These are phyloP conservation scores for Micoletzkya japonica DNA, from an alignment of 2,888 invertebrate species.

Conservation along the genomic window DNA sequence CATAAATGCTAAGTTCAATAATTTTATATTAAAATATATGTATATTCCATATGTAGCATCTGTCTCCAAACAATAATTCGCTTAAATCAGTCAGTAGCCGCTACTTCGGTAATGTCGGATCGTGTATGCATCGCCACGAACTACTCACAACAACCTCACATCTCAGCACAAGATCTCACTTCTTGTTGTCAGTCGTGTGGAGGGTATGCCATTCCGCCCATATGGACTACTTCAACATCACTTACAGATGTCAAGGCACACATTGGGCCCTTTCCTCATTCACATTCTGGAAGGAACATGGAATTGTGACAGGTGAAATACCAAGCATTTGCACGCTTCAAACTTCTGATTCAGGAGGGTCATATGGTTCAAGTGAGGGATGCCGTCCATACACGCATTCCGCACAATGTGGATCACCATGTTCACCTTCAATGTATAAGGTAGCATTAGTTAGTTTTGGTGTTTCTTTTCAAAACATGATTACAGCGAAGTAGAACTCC, in stretches of 20 bases:
- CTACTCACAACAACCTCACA: slow-evolving; percentile 54
- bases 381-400: slow-evolving; percentile 10
- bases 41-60: neutral
- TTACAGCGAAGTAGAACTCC: slow-evolving; percentile 17
- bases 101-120: slow-evolving; percentile 58
- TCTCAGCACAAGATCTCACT: slow-evolving; percentile 65
- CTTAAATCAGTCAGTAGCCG: slow-evolving; percentile 36
- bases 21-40: neutral
- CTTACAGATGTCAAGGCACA: slow-evolving; percentile 45
- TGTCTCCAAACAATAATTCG: neutral
- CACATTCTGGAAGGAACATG: slow-evolving; percentile 45
- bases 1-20: too few species aligned
- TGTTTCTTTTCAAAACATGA: neutral
- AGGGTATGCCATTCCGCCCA: slow-evolving; percentile 59
- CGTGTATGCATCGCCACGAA: slow-evolving; percentile 64
- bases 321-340: neutral
- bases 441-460: neutral
- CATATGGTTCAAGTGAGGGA: slow-evolving; percentile 22
- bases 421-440: slow-evolving; percentile 8
- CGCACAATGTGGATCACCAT: slow-evolving; percentile 16
- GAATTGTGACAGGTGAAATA: slow-evolving; percentile 35
- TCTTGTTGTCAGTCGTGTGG: slow-evolving; percentile 63
- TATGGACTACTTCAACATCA: slow-evolving; percentile 6
- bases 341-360: slow-evolving; percentile 5
- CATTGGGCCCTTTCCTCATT: slow-evolving; percentile 45